These are phyloP conservation scores for Hedychridium roseum DNA, from an alignment of 2,888 invertebrate species.

Conservation along the genomic window DNA sequence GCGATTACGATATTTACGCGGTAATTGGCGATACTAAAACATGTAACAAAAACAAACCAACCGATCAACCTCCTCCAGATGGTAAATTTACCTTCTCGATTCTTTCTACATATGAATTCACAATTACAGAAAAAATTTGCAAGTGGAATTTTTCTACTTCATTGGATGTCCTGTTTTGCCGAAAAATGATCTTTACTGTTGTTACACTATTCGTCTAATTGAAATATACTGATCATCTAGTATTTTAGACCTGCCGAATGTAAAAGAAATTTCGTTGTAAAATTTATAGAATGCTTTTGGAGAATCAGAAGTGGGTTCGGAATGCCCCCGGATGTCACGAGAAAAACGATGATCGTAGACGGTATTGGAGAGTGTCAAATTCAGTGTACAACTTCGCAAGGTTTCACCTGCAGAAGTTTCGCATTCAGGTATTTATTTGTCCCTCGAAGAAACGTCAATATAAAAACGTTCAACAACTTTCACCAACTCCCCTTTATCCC, in stretches of 20 bases:
- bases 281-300: slow-evolving; percentile 79
- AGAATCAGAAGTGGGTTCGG: slow-evolving; percentile 79
- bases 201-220: no score
- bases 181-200: no score
- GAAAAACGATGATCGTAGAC: slow-evolving; percentile 71
- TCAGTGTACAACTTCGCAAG: slow-evolving; percentile 76
- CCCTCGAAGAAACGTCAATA: background rate
- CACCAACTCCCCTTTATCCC: no score
- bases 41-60: slow-evolving; percentile 51
- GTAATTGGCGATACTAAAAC: slow-evolving; percentile 71
- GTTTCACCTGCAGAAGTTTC: slow-evolving; percentile 82
- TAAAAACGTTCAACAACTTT: no score
- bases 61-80: slow-evolving; percentile 36
- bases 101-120: no score
- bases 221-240: no score
- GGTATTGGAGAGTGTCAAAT: slow-evolving; percentile 82
- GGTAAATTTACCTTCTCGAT: slow-evolving; percentile 30
- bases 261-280: no score
- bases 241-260: no score
- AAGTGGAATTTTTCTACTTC: slow-evolving; percentile 29
- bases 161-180: no score
- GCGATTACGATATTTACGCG: slow-evolving; percentile 82
- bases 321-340: slow-evolving; percentile 71
- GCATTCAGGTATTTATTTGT: slow-evolving; percentile 71
- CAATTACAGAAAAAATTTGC: background rate